Evolutionary conservation across 2,888 invertebrate genomes (phyloP), one percentile per base, ranked within the genome.

Genomic region (Gibbula magus): DNA sequence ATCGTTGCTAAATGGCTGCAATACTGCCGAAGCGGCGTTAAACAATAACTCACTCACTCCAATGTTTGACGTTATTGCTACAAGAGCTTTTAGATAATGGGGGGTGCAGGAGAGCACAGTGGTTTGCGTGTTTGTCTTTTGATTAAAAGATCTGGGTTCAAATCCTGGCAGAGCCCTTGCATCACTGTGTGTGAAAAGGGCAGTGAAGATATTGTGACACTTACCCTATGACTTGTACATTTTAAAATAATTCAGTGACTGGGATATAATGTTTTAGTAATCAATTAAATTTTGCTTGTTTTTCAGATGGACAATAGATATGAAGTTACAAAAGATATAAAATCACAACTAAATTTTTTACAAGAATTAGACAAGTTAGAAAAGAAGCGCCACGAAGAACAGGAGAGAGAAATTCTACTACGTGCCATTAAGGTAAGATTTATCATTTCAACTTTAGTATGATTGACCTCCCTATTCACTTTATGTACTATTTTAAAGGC

Each of bases 301-400:
- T n/a, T 83, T 20, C 92, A 97, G 96, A 94, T 95, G 92, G 97
- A 99, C 94, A 95, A 96, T 78, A 95, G 96, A 82, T 99, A 98
- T 93, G 98, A 98, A 94, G 94, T 96, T 76, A 95, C 96, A n/a
- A 96, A 96, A 92, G 98, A 98, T 93, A 96, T 97, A 18, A 96
- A 96, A 91, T 95, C 95, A n/a, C 99, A 99, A 94, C 94, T 99
- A 79, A 98, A 98, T 93, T 99, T 99, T 93, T 94, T 99, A 79
- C 99, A 99, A 93, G 99, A 99, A 93, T 93, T 99, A 81, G 99
- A 99, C 93, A 95, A 96, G 89, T 95, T 97, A 79, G 99, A 99
- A 93, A 96, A 97, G 92, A 98, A 98, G 92, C 94, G 97, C 80
- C 97, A 98, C 85, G 98, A 99, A 92, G 99, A 99, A 92, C 95